Evolutionary conservation across 2,113 vertebrate species (phyloP).

Genomic region (Ophiodon elongatus): DNA sequence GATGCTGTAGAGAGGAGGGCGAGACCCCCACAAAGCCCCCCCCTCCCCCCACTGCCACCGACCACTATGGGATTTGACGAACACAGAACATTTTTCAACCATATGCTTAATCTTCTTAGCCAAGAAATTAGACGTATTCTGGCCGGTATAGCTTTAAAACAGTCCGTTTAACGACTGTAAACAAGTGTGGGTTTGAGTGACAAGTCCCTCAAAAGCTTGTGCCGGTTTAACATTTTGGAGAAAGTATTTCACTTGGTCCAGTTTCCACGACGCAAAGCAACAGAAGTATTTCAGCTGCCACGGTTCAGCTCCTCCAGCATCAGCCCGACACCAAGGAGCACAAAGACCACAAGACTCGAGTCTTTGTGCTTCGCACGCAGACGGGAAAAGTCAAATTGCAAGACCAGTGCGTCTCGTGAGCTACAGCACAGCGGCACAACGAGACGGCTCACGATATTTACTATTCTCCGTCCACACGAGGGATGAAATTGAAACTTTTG

Average conservation of each 20-base stretch:
- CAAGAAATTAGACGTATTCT: slow-evolving; percentile 29
- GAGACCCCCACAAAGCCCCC: slow-evolving; percentile 29
- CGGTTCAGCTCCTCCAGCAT: background rate
- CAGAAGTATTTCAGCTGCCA: background rate
- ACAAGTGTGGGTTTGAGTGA: background rate
- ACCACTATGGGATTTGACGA: slow-evolving; percentile 48
- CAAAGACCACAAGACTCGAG: background rate
- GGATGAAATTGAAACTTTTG: slow-evolving; percentile 19
- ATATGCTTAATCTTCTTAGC: slow-evolving; percentile 73
- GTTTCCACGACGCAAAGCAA: background rate
- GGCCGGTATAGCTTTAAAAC: background rate
- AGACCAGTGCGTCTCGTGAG: background rate
- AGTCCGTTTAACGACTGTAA: background rate
- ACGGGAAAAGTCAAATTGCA: background rate
- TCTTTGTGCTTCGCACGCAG: background rate
- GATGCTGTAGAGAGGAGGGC: slow-evolving; percentile 44
- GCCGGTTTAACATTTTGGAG: background rate
- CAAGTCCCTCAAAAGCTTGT: background rate
- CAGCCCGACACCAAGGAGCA: background rate
- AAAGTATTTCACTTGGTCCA: background rate
- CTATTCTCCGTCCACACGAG: background rate
- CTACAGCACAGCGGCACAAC: background rate
- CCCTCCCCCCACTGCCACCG: background rate
- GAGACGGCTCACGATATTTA: slow-evolving; percentile 7
- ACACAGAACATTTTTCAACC: slow-evolving; percentile 49